Evolutionary conservation across 2,113 vertebrate species (phyloP).

Genomic region (Recurvirostra avosetta): DNA sequence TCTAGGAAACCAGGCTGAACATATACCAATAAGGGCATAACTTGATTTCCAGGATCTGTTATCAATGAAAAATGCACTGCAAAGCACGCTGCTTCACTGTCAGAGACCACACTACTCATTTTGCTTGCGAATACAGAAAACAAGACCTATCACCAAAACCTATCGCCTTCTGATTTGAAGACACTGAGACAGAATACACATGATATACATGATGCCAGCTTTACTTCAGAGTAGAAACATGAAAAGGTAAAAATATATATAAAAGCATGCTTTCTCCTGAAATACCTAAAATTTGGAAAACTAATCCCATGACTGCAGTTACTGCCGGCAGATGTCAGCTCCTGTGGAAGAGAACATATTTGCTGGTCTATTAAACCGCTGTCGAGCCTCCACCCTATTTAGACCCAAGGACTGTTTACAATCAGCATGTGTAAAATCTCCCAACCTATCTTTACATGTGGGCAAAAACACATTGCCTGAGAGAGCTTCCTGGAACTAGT

Average conservation of each 20-base stretch:
- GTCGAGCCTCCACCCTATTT: background rate
- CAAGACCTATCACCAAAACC: background rate
- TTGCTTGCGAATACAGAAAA: background rate
- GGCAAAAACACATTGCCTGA: background rate
- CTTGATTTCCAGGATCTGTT: background rate
- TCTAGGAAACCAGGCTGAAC: background rate
- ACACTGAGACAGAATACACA: background rate
- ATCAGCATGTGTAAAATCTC: background rate
- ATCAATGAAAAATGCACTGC: background rate
- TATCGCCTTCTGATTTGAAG: background rate
- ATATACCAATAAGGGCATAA: background rate
- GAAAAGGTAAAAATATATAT: background rate
- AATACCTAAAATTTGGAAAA: background rate
- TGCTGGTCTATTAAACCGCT: background rate
- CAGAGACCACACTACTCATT: background rate
- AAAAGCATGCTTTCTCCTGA: background rate
- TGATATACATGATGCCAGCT: background rate
- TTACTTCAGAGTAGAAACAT: background rate
- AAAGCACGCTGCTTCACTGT: background rate
- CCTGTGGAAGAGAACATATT: background rate
- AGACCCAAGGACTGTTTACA: background rate
- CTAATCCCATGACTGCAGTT: background rate
- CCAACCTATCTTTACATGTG: background rate
- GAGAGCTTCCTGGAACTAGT: background rate
- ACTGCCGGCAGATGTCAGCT: background rate